Conservation (phyloP, 2,797 vertebrate genomes). For the Lepilemur ruficaudatus region DNA sequence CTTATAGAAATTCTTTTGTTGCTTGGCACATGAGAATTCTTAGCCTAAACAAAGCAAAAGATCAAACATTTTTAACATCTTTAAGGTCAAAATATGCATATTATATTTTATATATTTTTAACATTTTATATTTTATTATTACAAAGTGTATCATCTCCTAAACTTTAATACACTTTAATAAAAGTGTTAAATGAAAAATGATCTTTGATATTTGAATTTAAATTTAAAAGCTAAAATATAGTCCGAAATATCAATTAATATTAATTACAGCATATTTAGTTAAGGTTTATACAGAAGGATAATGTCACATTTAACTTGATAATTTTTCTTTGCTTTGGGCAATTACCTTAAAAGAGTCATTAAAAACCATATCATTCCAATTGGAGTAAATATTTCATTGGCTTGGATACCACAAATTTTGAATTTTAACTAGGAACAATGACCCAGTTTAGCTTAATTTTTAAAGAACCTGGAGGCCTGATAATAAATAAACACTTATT, state of each 20-base stretch:
- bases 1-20: not conserved
- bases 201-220: not conserved
- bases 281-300: not conserved
- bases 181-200: not conserved
- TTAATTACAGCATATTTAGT: not conserved
- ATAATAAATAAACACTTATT: not conserved
- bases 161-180: not conserved
- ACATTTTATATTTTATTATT: not conserved
- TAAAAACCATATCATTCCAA: not conserved
- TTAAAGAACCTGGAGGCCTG: not conserved
- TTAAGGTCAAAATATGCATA: not conserved
- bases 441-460: not conserved
- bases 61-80: not conserved
- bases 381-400: not conserved
- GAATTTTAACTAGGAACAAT: not conserved
- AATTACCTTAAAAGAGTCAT: not conserved
- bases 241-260: not conserved
- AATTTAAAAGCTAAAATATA: not conserved
- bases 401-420: not conserved
- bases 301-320: not conserved
- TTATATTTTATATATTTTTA: not conserved
- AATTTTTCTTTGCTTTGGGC: not conserved
- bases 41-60: not conserved
- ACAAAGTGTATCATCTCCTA: not conserved
- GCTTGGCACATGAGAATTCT: not conserved